Conservation (phyloP, 2,113 vertebrate species). For the Panurus biarmicus region DNA sequence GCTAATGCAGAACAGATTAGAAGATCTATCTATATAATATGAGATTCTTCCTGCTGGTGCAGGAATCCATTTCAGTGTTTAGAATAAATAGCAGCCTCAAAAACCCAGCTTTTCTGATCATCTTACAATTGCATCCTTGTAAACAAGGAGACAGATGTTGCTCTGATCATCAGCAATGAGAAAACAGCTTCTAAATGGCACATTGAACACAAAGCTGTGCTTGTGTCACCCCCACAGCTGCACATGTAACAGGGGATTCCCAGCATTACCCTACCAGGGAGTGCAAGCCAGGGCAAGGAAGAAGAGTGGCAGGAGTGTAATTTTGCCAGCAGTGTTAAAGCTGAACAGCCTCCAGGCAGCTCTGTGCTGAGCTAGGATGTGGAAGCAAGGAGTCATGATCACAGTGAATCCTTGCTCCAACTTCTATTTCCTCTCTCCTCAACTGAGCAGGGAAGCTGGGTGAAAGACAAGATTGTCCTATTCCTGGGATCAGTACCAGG, state of each 20-base stretch:
- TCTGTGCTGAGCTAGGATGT: neutral
- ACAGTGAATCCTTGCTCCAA: neutral
- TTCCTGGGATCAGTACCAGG: neutral
- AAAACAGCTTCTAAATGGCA: constrained; percentile 6
- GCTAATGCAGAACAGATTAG: neutral
- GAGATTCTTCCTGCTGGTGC: neutral
- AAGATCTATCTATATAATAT: neutral
- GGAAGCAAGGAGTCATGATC: neutral
- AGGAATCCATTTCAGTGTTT: neutral
- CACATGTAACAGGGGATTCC: constrained; percentile 11
- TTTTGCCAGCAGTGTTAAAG: neutral
- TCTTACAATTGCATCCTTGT: neutral
- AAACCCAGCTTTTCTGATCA: neutral
- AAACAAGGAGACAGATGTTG: constrained; percentile 18
- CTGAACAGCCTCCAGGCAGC: neutral
- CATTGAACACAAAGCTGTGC: neutral
- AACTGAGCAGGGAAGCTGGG: neutral
- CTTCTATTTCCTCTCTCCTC: neutral
- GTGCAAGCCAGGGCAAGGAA: neutral
- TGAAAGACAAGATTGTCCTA: neutral
- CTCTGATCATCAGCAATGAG: neutral
- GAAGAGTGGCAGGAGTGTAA: neutral
- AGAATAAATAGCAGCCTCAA: neutral
- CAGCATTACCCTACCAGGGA: neutral
- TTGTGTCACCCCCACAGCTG: neutral